Percentiles rank a stretch among this genome's conserved stretches.
Evolutionary conservation across 2,888 invertebrate species (phyloP).

Genomic region (Philaethria dido): DNA sequence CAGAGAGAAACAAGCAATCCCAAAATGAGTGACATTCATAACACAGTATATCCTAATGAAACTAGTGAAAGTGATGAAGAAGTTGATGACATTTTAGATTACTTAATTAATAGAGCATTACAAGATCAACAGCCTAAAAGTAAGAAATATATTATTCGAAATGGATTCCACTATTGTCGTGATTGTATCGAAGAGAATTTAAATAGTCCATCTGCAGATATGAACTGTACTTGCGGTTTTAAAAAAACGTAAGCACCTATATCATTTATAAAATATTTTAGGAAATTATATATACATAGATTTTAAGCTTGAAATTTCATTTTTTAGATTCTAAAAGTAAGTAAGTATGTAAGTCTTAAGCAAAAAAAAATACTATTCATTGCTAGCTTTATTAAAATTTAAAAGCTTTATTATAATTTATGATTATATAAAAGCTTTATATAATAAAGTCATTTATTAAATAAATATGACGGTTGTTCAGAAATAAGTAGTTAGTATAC

Average conservation of each 20-base stretch:
- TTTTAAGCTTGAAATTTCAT: too few species aligned
- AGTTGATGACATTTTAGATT: slow-evolving; percentile 1
- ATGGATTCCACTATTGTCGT: slow-evolving; percentile 39
- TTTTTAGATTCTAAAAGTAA: too few species aligned
- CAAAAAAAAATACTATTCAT: too few species aligned
- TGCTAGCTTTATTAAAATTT: too few species aligned
- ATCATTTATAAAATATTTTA: too few species aligned
- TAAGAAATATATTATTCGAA: slow-evolving; percentile 20
- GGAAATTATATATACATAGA: not conserved
- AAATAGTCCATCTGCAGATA: slow-evolving; percentile 1
- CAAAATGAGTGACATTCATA: not conserved
- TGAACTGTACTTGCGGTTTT: slow-evolving; percentile 33
- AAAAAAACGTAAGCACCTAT: not conserved
- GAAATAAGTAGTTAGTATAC: too few species aligned
- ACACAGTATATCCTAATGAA: not conserved
- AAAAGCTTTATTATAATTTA: too few species aligned
- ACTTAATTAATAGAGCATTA: slow-evolving; percentile 14
- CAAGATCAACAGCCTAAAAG: not conserved
- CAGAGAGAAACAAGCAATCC: not conserved
- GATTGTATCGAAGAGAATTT: slow-evolving; percentile 29
- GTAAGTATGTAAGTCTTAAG: too few species aligned
- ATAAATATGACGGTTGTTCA: too few species aligned
- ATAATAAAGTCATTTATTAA: too few species aligned
- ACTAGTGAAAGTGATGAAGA: not conserved
- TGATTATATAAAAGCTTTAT: too few species aligned